Evolutionary conservation across 2,888 invertebrate species (phyloP).

Genomic region (Troides oblongomaculatus): DNA sequence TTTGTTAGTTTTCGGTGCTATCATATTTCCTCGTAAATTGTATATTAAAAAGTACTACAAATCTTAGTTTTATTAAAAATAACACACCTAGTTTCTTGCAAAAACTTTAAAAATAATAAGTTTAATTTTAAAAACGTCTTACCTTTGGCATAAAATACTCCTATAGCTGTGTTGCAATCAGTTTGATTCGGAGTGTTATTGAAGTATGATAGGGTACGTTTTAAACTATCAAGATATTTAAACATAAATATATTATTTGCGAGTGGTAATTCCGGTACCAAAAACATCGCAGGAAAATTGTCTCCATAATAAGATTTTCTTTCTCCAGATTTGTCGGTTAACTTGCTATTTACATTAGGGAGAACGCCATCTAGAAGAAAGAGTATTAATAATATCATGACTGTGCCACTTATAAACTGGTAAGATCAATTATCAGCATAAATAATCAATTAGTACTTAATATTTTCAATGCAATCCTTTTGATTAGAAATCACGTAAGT

Average conservation of each 20-base stretch:
- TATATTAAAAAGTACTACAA: too few relatives aligned
- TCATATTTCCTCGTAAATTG: too few relatives aligned
- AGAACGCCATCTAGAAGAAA: background rate
- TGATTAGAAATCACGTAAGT: too few relatives aligned
- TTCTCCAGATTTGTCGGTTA: background rate
- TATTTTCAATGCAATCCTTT: too few relatives aligned
- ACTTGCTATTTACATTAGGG: background rate
- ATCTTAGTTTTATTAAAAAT: too few relatives aligned
- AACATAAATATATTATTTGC: conserved; percentile 27
- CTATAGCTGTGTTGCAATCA: conserved; percentile 33
- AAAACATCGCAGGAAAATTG: conserved; percentile 36
- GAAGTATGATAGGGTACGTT: conserved; percentile 31
- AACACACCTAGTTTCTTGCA: too few relatives aligned
- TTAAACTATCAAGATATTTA: conserved; percentile 27
- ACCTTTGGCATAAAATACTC: conserved; percentile 34
- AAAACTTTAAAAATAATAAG: too few relatives aligned
- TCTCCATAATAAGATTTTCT: conserved; percentile 33
- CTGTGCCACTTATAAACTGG: background rate
- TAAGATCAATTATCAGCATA: too few relatives aligned
- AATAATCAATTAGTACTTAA: too few relatives aligned
- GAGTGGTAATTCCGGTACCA: conserved; percentile 29
- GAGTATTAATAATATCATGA: conserved; percentile 2
- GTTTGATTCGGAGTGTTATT: conserved; percentile 32
- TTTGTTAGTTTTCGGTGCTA: too few relatives aligned
- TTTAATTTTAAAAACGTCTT: conserved; percentile 9